These are phyloP conservation scores for Spisula solida DNA, from an alignment of 2,888 invertebrate species.

Conservation along the genomic window DNA sequence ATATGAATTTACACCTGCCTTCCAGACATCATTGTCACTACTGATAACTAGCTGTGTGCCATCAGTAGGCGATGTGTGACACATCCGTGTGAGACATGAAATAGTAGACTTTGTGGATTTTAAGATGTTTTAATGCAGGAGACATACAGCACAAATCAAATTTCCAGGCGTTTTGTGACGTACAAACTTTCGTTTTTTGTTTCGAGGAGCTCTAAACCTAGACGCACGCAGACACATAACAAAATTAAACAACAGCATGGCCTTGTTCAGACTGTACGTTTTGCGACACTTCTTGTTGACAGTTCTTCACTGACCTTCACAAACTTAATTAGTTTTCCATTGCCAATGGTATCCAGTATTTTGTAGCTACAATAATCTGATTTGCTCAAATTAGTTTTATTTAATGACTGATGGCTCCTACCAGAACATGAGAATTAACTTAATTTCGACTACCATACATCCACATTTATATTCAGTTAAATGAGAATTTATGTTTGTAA, in stretches of 20 bases:
- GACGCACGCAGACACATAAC: too few relatives aligned
- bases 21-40: too few relatives aligned
- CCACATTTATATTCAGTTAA: background rate
- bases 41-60: too few relatives aligned
- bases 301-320: background rate
- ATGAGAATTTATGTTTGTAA: background rate
- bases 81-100: too few relatives aligned
- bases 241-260: background rate
- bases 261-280: background rate
- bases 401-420: background rate
- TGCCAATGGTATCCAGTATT: background rate
- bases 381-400: background rate
- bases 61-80: too few relatives aligned
- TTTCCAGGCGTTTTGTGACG: too few relatives aligned
- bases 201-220: too few relatives aligned
- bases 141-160: too few relatives aligned
- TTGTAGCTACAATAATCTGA: background rate
- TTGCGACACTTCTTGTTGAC: background rate
- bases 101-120: too few relatives aligned
- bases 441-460: background rate
- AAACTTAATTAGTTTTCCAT: background rate
- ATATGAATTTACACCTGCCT: too few relatives aligned
- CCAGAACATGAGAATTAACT: background rate
- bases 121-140: too few relatives aligned
- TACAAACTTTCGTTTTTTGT: too few relatives aligned